Evolutionary conservation across 2,888 invertebrate species (phyloP), one percentile per base, ranked within the genome.

Genomic region (Calliphora vomitoria): DNA sequence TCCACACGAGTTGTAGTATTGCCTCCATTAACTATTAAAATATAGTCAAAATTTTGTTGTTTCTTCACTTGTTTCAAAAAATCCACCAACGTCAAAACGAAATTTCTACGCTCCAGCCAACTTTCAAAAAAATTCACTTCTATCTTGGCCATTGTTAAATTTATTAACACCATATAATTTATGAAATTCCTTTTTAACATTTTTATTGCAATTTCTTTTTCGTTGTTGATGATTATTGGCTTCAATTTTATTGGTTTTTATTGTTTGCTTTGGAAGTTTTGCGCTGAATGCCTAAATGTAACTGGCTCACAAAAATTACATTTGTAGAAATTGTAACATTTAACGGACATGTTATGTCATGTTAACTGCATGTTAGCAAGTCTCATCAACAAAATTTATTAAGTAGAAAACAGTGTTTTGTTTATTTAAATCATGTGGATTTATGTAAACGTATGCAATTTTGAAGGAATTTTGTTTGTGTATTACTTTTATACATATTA

Each of bases 41-140:
- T 44, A 31, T 64, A 55, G n/a, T 74, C 31, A n/a, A 55, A 81
- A 55, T 64, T n/a, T 41, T 44, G n/a, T 8, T 81, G 38, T 20
- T 11, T n/a, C 20, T 74, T 58, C 5, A 74, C 44, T 13, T 35
- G 55, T 6, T 44, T 41, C 15, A 74, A n/a, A 11, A 82, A 58
- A 47, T 82, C 58, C 4, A 4, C 13, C 25, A 81, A 8, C 4
- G 41, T 10, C 10, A 41, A 1, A 5, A 10, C 15, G 25, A 58
- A 74, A n/a, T n/a, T 38, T 11, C 3, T 20, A 8, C 41, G 6
- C 3, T 72, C 71, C 5, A 20, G 4, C 20, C 35, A 13, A 13
- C 13, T n/a, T 55, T 31, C n/a, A 13, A 58, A 8, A 8, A 55
- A 18, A 44, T 79, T 35, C 18, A 58, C 13, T 18, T 75, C 44